Base-by-base conservation (phyloP, 2,888 invertebrate genomes). In the Mesorhabditis belari region DNA sequence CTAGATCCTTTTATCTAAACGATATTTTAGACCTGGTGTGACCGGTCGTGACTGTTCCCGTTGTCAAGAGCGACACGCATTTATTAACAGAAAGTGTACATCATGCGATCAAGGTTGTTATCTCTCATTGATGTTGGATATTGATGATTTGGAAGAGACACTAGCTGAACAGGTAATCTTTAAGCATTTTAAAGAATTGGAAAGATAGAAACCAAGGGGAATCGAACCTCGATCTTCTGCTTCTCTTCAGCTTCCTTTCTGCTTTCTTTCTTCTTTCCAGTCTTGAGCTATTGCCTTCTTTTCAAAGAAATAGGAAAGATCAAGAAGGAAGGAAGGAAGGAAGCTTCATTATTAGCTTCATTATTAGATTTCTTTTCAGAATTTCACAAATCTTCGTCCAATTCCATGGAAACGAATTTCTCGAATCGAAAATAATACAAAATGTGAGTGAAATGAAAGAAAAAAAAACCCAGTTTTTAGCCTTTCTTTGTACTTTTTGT, bases 21-120 rank as follows among this genome's bases (percentile, higher is more conserved):
- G 12, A 2, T 17, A 17, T 35, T 35, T 35, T 35, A 86, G 87
- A 53, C 84, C 86, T 4, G 89, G 88, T 63, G 65, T 77, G 57
- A 67, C 74, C 17, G 95, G 95, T 0, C 85, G 87, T 35, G 88
- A 89, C 76, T 96, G 95, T 82, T 88, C 90, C 61, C 84, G 86
- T 67, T 96, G 96, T 80, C 85, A 79, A 55, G 78, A 76, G 19
- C 55, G 81, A 24, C 78, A 81, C 63, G 81, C 81, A 9, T 77
- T 81, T 66, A 76, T 80, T 44, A 70, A 72, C 57, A 68, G 73
- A 44, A 64, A 74, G 17, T 81, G 81, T 69, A 75, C 73, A 83
- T 82, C 83, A 2, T 84, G 84, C 73, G 82, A 83, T 67, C 80
- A 79, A 54, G 83, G 83, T 4, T 84, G 84, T 71, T 82, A 83